Evolutionary conservation across 53 echinoderm and acorn worm genomes (phyloP).

Genomic region (Actinopyga echinites): DNA sequence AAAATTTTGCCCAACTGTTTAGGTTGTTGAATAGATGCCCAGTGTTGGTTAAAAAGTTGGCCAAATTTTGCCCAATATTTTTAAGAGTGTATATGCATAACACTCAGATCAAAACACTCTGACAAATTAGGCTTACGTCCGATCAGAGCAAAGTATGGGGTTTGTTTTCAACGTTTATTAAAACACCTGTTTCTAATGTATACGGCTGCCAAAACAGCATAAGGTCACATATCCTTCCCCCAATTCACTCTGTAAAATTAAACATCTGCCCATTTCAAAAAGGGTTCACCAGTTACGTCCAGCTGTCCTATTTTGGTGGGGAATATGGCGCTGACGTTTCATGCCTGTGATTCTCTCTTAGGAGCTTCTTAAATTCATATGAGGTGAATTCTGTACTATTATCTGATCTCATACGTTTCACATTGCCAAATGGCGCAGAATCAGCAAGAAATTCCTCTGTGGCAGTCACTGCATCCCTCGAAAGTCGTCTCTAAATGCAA

Average conservation of each 20-base stretch:
- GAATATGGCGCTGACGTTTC: conserved; percentile 10
- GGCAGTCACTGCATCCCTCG: neutral
- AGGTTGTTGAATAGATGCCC: no score
- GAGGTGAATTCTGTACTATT: neutral
- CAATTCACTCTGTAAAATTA: neutral
- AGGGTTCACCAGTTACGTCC: conserved; percentile 6
- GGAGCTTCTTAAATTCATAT: neutral
- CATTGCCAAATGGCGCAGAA: neutral
- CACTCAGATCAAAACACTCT: neutral
- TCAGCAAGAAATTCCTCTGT: neutral
- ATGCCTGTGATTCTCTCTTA: neutral
- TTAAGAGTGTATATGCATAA: conserved; percentile 15
- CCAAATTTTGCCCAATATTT: no score
- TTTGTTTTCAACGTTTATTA: neutral
- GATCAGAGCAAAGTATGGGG: neutral
- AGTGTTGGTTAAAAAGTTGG: no score
- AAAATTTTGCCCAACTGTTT: no score
- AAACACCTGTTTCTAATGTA: neutral
- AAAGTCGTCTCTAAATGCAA: neutral
- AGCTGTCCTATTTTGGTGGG: conserved; percentile 6
- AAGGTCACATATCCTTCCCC: neutral
- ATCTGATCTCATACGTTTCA: no score
- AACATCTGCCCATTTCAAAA: conserved; percentile 14
- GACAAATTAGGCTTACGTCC: neutral
- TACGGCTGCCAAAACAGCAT: neutral